Base-by-base conservation (phyloP, 1,140 invertebrate species). In the Apis laboriosa region DNA sequence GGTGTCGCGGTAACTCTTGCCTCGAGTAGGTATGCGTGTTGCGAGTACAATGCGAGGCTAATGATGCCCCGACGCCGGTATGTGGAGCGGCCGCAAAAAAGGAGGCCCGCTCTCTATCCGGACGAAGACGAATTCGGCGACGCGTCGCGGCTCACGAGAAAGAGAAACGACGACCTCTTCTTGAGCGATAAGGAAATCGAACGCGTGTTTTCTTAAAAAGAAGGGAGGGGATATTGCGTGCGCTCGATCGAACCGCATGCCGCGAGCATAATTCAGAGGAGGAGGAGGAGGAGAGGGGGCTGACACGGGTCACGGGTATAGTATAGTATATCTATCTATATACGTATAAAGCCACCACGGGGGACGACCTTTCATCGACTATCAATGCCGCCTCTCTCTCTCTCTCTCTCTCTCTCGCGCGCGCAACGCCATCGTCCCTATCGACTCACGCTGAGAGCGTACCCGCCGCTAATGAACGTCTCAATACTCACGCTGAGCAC, bases 1-100 rank as follows among this genome's bases (percentile, higher is more conserved):
- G 92, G 92, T 92, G 91, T 91, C 88, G 86, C 88, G 86, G 87
- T 90, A 92, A 91, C 90, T 91, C 90, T 91, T 91, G 88, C 90
- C 89, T 85, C 90, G 87, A 87, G 88, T 86, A 88, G 82, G 83
- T 87, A 86, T 86, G 83, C 85, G 84, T 85, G 86, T 88, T 88
- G 86, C 80, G 82, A 86, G 87, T 90, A 92, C 90, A 92, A 92
- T 91, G 90, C 90, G 80, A 43, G 85, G 90, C 90, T 92, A 92
- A 92, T 92, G 90, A 92, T 89, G 90, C 90, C 88, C 90, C 86
- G 84, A 87, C 90, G 91, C 86, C 81, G 90, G 79, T 83, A 86
- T 80, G 78, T 88, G 84, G 84, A 88, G 83, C 80, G 83, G 61
- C 68, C 78, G 68, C 74, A 78, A 87, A 88, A 24, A 34, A 87